Conservation (phyloP, 2,888 invertebrate genomes). For the Ellobium chinense region DNA sequence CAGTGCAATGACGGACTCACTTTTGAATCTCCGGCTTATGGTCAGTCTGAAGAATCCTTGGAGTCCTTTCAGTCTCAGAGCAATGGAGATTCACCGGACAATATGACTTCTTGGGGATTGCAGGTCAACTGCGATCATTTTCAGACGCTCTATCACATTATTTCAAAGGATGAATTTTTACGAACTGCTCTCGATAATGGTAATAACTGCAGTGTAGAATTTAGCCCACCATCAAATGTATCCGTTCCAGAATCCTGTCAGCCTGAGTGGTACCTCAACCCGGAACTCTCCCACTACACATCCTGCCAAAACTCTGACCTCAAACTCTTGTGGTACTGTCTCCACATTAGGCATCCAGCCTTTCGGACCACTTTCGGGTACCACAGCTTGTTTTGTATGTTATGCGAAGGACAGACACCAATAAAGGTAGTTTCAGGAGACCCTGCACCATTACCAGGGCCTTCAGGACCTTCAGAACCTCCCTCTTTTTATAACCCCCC, state of each 20-base stretch:
- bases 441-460: neutral
- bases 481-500: neutral
- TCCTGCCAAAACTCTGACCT: neutral
- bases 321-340: neutral
- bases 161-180: neutral
- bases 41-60: neutral
- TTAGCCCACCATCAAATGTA: neutral
- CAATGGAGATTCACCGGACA: too few relatives aligned
- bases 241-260: neutral
- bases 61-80: neutral
- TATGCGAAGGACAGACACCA: neutral
- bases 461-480: neutral
- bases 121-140: neutral
- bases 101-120: neutral
- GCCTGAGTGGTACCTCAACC: neutral
- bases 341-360: neutral
- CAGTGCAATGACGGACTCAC: neutral
- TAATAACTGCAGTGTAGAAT: neutral
- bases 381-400: neutral
- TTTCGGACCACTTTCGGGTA: neutral
- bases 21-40: neutral
- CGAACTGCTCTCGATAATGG: neutral
- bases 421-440: too few relatives aligned
- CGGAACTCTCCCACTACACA: neutral
- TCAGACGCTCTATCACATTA: neutral